These are phyloP conservation scores for Aelia acuminata DNA, from an alignment of 2,888 invertebrate genomes.

Conservation along the genomic window DNA sequence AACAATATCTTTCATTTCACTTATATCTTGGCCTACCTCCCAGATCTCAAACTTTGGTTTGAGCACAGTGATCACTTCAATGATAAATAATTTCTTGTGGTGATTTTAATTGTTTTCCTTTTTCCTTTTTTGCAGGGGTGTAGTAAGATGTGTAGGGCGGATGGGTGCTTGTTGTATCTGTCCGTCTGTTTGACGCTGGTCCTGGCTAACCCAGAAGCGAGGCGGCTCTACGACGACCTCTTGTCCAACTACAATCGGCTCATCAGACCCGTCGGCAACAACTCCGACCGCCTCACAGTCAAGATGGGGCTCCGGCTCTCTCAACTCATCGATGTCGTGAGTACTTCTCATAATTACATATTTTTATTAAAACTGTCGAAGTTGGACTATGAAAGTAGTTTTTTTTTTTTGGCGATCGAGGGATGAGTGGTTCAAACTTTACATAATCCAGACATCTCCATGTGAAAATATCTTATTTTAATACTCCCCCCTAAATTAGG, in stretches of 20 bases:
- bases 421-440: too few species aligned
- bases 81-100: not conserved
- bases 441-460: too few species aligned
- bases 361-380: too few species aligned
- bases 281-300: slow-evolving; percentile 67
- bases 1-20: too few species aligned
- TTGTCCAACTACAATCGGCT: slow-evolving; percentile 96
- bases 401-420: too few species aligned
- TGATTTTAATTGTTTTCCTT: not conserved
- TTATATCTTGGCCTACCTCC: too few species aligned
- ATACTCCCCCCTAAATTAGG: too few species aligned
- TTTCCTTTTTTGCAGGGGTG: slow-evolving; percentile 65
- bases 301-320: slow-evolving; percentile 67
- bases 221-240: slow-evolving; percentile 95
- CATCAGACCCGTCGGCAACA: slow-evolving; percentile 69
- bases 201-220: slow-evolving; percentile 69
- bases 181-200: slow-evolving; percentile 64
- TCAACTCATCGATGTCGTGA: slow-evolving; percentile 67
- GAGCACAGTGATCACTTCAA: not conserved
- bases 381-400: too few species aligned
- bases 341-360: slow-evolving; percentile 60
- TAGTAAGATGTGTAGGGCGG: slow-evolving; percentile 65
- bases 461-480: too few species aligned
- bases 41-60: too few species aligned
- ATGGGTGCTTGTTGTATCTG: slow-evolving; percentile 63